These are phyloP conservation scores for Drosophila falleni DNA, from an alignment of 2,888 invertebrate genomes.

Conservation along the genomic window DNA sequence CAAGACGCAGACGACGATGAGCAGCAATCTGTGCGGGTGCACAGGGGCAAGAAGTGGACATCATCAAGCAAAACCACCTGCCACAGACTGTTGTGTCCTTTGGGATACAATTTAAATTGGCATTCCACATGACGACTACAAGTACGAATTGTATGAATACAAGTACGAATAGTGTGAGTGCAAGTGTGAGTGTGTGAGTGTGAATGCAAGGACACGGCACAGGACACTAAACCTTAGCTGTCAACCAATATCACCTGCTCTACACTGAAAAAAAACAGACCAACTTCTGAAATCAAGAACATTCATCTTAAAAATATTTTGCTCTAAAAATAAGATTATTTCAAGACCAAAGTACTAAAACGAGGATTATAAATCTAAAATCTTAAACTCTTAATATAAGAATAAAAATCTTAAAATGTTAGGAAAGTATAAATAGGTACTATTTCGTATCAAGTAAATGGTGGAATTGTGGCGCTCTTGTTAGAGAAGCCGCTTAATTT, in stretches of 20 bases:
- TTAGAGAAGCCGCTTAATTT: too few species aligned
- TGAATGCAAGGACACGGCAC: slow-evolving; percentile 13
- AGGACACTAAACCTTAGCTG: slow-evolving; percentile 27
- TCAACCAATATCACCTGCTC: slow-evolving; percentile 40
- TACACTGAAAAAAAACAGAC: too few species aligned
- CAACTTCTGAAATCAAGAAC: too few species aligned
- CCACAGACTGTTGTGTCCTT: slow-evolving; percentile 71
- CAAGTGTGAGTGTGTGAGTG: not conserved
- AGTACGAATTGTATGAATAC: slow-evolving; percentile 5
- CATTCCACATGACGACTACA: slow-evolving; percentile 72
- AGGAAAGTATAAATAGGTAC: too few species aligned
- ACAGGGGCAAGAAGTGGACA: slow-evolving; percentile 33
- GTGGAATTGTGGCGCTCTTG: too few species aligned
- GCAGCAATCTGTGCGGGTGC: slow-evolving; percentile 33
- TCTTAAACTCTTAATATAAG: too few species aligned
- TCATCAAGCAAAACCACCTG: slow-evolving; percentile 60
- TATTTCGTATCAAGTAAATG: too few species aligned
- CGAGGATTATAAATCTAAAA: too few species aligned
- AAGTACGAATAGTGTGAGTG: slow-evolving; percentile 3
- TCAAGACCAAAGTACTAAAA: too few species aligned
- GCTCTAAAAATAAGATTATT: too few species aligned
- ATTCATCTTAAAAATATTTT: too few species aligned
- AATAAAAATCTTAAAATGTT: too few species aligned
- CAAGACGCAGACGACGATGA: slow-evolving; percentile 71
- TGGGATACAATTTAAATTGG: slow-evolving; percentile 80